These are phyloP conservation scores for Sebastes iracundus DNA, from an alignment of 2,797 vertebrate genomes.

Conservation along the genomic window DNA sequence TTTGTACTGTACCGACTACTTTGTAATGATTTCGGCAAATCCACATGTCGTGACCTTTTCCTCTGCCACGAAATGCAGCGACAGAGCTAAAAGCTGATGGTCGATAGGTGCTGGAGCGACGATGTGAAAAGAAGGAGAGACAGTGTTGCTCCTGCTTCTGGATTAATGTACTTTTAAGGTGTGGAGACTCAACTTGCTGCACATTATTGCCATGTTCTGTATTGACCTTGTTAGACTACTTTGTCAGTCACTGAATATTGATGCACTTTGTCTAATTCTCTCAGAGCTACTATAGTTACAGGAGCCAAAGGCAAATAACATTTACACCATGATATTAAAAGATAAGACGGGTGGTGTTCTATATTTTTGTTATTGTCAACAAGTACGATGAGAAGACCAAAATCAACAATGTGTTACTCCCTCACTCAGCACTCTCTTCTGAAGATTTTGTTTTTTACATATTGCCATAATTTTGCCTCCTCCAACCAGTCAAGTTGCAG, in stretches of 20 bases:
- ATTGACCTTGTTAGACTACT: conserved; percentile 60
- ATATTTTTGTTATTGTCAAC: conserved; percentile 4
- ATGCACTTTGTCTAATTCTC: conserved; percentile 79
- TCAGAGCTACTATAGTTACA: conserved; percentile 68
- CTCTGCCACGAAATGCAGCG: conserved; percentile 12
- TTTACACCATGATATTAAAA: conserved; percentile 42
- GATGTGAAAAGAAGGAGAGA: conserved; percentile 3
- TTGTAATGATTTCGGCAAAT: conserved; percentile 34
- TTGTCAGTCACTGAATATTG: conserved; percentile 71
- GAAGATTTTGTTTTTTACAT: no score
- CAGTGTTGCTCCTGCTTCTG: background rate
- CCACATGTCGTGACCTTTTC: conserved; percentile 39
- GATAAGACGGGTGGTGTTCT: conserved; percentile 22
- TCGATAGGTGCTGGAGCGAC: background rate
- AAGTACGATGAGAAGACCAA: background rate
- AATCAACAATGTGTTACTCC: background rate
- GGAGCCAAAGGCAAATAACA: conserved; percentile 74
- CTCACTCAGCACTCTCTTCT: background rate
- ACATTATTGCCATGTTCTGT: conserved; percentile 57
- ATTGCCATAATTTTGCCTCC: background rate
- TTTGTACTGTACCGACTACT: conserved; percentile 36
- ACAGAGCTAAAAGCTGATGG: background rate
- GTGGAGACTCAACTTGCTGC: conserved; percentile 46
- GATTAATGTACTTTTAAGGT: conserved; percentile 6
- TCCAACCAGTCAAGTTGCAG: no score